Conservation (phyloP, 2,888 invertebrate species). For the Bibio marci region DNA sequence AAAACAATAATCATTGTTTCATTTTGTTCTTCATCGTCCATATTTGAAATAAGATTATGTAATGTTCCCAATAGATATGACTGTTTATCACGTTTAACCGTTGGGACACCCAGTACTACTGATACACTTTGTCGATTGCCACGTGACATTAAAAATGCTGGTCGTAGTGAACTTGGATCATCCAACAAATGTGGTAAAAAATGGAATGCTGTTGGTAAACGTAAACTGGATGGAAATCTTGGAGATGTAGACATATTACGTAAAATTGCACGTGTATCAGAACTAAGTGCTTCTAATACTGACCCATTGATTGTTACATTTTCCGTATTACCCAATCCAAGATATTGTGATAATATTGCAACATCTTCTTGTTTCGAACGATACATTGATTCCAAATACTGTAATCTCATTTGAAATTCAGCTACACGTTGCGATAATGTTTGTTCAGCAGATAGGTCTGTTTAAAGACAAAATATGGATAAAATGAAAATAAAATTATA, state of each 20-base stretch:
- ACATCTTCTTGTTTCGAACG: constrained; percentile 60
- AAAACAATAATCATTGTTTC: constrained; percentile 73
- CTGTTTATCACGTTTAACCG: constrained; percentile 75
- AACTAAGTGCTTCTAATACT: constrained; percentile 27
- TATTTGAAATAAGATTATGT: constrained; percentile 63
- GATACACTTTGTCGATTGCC: constrained; percentile 52
- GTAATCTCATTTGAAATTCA: constrained; percentile 58
- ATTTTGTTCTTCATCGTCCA: constrained; percentile 52
- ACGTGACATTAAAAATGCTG: constrained; percentile 60
- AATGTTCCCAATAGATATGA: constrained; percentile 73
- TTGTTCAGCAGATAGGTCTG: constrained; percentile 46
- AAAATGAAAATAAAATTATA: too few relatives aligned
- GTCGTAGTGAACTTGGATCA: constrained; percentile 56
- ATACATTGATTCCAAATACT: constrained; percentile 65
- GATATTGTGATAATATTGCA: constrained; percentile 45
- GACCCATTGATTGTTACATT: constrained; percentile 11
- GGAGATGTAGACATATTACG: constrained; percentile 33
- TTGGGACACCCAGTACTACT: constrained; percentile 70
- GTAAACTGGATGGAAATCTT: constrained; percentile 35
- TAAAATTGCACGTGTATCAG: constrained; percentile 29
- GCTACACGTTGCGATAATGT: constrained; percentile 50
- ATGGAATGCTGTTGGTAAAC: constrained; percentile 65
- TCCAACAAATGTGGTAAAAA: constrained; percentile 76
- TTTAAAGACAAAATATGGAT: too few relatives aligned
- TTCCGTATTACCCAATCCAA: constrained; percentile 30